A percentile compares a stretch with the other conserved stretches of the same genome.
Conservation (phyloP, 2,797 vertebrate genomes). For the Cyprinodon diabolis region DNA sequence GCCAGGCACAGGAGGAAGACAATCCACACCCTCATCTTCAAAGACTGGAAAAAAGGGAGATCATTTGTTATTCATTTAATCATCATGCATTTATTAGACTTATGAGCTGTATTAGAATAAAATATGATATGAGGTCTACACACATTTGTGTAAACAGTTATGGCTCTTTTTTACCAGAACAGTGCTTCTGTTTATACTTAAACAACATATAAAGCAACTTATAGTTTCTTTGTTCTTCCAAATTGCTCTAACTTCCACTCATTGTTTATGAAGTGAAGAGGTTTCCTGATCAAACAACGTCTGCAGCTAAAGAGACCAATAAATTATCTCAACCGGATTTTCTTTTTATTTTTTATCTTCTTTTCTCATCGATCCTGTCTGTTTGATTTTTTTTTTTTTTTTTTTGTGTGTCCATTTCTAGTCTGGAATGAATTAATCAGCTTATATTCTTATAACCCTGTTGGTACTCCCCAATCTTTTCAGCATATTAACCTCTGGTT, state of each 20-base stretch:
- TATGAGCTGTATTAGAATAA: background rate
- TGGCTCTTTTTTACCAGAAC: background rate
- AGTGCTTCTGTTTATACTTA: background rate
- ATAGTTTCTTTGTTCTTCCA: too few relatives aligned
- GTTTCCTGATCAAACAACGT: background rate
- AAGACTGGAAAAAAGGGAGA: constrained; percentile 70
- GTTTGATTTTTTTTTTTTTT: too few relatives aligned
- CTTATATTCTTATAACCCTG: too few relatives aligned
- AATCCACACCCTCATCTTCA: constrained; percentile 96
- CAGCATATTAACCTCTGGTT: too few relatives aligned
- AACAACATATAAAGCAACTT: too few relatives aligned
- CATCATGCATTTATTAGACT: too few relatives aligned
- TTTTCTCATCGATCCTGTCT: too few relatives aligned
- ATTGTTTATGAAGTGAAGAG: background rate
- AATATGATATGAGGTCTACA: background rate
- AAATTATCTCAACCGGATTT: too few relatives aligned
- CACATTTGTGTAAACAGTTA: background rate
- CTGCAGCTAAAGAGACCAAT: background rate
- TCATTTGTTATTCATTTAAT: background rate
- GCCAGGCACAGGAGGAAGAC: constrained; percentile 94
- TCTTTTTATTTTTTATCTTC: too few relatives aligned
- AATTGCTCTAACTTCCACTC: background rate
- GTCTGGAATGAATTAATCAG: too few relatives aligned
- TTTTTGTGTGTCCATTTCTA: too few relatives aligned
- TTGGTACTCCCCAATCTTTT: too few relatives aligned